phyloP scores from a whole-genome alignment of 2,113 vertebrate genomes.

The Sinocyclocheilus grahami region DNA sequence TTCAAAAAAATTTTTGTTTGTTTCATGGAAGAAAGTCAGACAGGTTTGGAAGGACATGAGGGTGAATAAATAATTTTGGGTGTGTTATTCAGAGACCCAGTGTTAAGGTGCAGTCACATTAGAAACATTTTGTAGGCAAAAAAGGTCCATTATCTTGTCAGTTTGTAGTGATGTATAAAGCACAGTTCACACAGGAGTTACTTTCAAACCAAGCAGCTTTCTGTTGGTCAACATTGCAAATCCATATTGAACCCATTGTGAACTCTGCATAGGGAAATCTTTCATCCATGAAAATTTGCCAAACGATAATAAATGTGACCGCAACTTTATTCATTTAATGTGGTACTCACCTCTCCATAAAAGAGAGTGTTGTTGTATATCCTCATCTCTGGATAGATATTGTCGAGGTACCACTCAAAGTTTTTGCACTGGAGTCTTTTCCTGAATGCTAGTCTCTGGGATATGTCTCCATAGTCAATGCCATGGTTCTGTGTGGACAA shows the following conservation, averaged over 20 bases:
- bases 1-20: neutral
- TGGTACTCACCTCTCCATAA: constrained; percentile 89
- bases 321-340: neutral
- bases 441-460: constrained; percentile 84
- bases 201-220: neutral
- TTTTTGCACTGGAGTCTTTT: constrained; percentile 92
- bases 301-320: neutral
- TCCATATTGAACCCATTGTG: neutral
- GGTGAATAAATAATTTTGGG: neutral
- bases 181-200: neutral
- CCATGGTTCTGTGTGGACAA: constrained; percentile 86
- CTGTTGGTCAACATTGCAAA: neutral
- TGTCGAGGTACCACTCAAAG: constrained; percentile 98
- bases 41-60: neutral
- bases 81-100: neutral
- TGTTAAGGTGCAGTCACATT: neutral
- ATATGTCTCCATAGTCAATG: constrained; percentile 95
- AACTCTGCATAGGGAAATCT: neutral
- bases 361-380: constrained; percentile 92
- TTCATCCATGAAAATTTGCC: neutral
- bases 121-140: neutral
- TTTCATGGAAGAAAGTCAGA: neutral
- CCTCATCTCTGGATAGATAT: constrained; percentile 97
- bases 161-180: neutral
- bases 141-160: neutral